phyloP scores from a whole-genome alignment of 2,888 invertebrate genomes.

The Ctena decussata region DNA sequence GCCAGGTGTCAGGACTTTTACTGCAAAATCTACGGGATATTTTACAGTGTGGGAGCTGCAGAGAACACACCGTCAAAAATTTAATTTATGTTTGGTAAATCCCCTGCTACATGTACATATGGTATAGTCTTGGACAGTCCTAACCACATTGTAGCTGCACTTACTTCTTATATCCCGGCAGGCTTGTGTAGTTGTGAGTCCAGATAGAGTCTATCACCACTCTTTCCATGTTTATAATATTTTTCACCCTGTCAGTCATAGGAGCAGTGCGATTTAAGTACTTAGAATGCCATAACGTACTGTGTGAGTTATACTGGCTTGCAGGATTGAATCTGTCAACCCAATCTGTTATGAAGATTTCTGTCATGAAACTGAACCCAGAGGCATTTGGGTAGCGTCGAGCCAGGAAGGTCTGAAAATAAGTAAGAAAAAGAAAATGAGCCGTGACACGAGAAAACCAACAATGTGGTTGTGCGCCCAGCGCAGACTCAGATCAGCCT shows the following conservation, averaged over 20 bases:
- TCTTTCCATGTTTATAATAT: constrained; percentile 10
- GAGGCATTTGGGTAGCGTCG: constrained; percentile 25
- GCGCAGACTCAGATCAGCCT: no score
- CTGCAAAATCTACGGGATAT: no score
- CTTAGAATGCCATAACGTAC: not conserved
- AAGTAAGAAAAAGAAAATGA: not conserved
- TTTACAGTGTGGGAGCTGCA: no score
- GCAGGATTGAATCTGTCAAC: not conserved
- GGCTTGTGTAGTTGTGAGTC: constrained; percentile 18
- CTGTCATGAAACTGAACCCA: constrained; percentile 41
- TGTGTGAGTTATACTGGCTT: no score
- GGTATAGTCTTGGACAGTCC: not conserved
- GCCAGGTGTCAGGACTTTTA: no score
- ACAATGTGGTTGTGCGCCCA: no score
- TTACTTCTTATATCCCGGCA: constrained; percentile 17
- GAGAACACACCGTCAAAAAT: no score
- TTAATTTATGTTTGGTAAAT: no score
- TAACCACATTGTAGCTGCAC: not conserved
- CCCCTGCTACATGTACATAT: not conserved
- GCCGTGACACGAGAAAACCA: no score
- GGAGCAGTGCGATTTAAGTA: constrained; percentile 9
- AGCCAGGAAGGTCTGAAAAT: not conserved
- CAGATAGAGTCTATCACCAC: constrained; percentile 2
- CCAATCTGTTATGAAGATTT: constrained; percentile 1
- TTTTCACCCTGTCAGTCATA: constrained; percentile 18